phyloP scores from a whole-genome alignment of 92 coral and sea anemone genomes.

The Desmophyllum pertusum region DNA sequence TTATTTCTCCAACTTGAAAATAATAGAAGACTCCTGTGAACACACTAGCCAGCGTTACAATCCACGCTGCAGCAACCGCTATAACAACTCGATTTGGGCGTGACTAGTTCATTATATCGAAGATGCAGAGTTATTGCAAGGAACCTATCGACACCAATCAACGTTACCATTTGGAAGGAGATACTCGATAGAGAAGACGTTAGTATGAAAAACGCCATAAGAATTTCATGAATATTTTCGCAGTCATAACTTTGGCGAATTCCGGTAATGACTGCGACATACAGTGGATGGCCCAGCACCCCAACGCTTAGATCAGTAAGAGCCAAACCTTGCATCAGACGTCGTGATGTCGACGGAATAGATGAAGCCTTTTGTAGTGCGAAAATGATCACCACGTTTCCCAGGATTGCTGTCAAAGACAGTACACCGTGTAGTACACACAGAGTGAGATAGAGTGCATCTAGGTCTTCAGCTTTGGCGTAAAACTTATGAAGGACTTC shows the following conservation, averaged over 20 bases:
- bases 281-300: slow-evolving; percentile 5
- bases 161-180: neutral
- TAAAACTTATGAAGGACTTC: neutral
- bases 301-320: slow-evolving; percentile 20
- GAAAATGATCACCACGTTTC: slow-evolving; percentile 14
- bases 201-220: neutral
- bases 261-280: slow-evolving; percentile 17
- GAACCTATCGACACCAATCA: slow-evolving; percentile 28
- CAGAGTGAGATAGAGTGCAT: neutral
- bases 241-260: slow-evolving; percentile 24
- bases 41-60: neutral
- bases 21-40: neutral
- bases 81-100: slow-evolving; percentile 16
- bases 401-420: slow-evolving; percentile 17
- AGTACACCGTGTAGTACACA: slow-evolving; percentile 10
- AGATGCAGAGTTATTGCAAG: slow-evolving; percentile 28
- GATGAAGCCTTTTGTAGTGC: slow-evolving; percentile 28
- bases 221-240: neutral
- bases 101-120: slow-evolving; percentile 20
- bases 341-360: slow-evolving; percentile 7
- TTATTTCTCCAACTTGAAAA: slow-evolving; percentile 20
- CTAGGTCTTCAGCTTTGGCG: slow-evolving; percentile 7
- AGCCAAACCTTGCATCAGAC: slow-evolving; percentile 19
- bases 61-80: neutral
- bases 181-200: neutral